Evolutionary conservation across 92 coral and sea anemone genomes (phyloP), one percentile per base, ranked within the genome.

Genomic region (Isaurus tuberculatus): DNA sequence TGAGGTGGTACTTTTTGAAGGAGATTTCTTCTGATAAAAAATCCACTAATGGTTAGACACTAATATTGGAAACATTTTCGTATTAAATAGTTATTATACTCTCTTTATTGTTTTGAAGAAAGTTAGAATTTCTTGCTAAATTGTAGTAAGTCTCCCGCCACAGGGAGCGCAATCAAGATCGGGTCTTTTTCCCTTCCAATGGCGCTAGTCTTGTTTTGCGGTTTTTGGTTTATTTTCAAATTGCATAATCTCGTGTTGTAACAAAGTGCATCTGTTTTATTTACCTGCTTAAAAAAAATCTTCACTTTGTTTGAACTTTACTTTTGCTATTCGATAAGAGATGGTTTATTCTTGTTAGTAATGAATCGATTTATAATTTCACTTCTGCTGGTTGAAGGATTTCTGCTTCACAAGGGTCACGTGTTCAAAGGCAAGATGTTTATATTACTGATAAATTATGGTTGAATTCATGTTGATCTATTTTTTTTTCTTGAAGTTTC

Each of bases 381-480:
- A 20, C 82, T 77, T 58, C 36, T 77, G 14, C 36, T 77, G 82
- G 53, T 58, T 19, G 70, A 77, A 2, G 68, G 69, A 4, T 70
- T 77, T 33, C 30, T 77, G 32, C 82, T 55, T 26, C 82, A 58
- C 33, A 67, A 58, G 23, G 82, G 82, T 34, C 70, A 58, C 6
- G 70, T 77, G 70, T 77, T 77, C 14, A 58, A 77, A 77, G 82
- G 82, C 82, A 77, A 77, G 82, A 28, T 77, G 31, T 57, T 34
- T 22, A 11, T 60, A 23, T 4, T 20, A 16, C 49, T 57, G 15
- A 48, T 36, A 48, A 74, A 51, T n/a, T 17, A 49, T 31, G 29
- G n/a, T 74, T 74, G 28, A 26, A 51, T 25, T 60, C 7, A 63
- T 16, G 23, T 23, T 26, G 32, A 34, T 5, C 31, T 33, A 4